Base-by-base conservation (phyloP, 2,797 vertebrate species). In the Cuniculus paca region DNA sequence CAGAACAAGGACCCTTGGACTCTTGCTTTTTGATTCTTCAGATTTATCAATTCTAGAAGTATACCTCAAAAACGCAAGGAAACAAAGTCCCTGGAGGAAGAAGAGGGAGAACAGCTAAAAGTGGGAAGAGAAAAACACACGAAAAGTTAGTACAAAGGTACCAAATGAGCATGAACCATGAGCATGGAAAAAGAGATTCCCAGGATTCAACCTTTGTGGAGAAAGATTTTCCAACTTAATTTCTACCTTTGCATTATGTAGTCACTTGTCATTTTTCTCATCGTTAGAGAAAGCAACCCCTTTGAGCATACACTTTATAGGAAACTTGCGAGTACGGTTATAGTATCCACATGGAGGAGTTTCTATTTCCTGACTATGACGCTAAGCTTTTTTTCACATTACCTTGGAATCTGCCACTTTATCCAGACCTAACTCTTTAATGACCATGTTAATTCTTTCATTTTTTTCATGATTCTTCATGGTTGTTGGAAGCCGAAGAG, bases 401-500 rank as follows among this genome's bases (percentile, higher is more conserved):
- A 99, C 99, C 99, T 99, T 99, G 85, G 99, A 98, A 96, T 99
- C 99, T 3, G 99, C 99, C 96, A 99, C 99, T 98, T 99, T 99
- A 31, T 97, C 98, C 97, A 99, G 99, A 39, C 99, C 99, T 84
- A 99, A 98, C n/a, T 99, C 99, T 90, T 98, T 98, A 93, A 99
- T 98, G 94, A 99, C 98, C 90, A 97, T 98, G 96, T 99, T 98
- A 56, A 99, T 99, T 39, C 99, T 98, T n/a, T 98, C 98, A 24
- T 99, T 98, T 95, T 99, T 99, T 92, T 99, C 99, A 0, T 52
- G 93, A 75, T 98, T 98, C 4, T 85, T 98, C 97, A 99, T 98
- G 0, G 98, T 98, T 36, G 97, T 98, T 5, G 99, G 99, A 87
- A 99, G 98, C 10, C 99, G 99, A 39, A 99, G 99, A 0, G 99